Evolutionary conservation across 2,113 vertebrate species (phyloP).

Genomic region (Oreochromis tanganicae): DNA sequence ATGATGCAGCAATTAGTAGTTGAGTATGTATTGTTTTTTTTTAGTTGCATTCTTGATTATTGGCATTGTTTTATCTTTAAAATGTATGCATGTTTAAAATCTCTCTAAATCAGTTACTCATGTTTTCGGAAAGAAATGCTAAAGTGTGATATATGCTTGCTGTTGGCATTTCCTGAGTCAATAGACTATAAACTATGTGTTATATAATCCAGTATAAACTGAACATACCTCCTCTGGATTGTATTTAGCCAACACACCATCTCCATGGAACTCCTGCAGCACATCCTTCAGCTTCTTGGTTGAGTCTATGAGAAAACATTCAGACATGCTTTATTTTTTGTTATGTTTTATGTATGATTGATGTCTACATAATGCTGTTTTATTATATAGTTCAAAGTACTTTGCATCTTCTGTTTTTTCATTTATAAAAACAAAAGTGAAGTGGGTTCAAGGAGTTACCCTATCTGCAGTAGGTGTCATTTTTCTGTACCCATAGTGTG

Average conservation of each 20-base stretch:
- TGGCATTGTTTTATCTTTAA: not conserved
- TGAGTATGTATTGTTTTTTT: not conserved
- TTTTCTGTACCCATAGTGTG: not conserved
- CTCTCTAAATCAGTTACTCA: not conserved
- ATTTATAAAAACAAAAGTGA: not conserved
- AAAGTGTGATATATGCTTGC: not conserved
- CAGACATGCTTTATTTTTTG: not conserved
- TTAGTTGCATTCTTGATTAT: not conserved
- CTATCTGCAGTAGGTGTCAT: not conserved
- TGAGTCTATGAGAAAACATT: conserved; percentile 77
- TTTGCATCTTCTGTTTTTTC: not conserved
- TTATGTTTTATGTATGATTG: not conserved
- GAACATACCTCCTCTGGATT: conserved; percentile 87
- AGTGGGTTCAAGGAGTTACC: not conserved
- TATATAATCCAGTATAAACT: not conserved
- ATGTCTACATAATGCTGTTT: not conserved
- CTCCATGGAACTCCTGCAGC: conserved; percentile 92
- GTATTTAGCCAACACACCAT: conserved; percentile 89
- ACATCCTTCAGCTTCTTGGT: conserved; percentile 95
- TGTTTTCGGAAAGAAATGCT: not conserved
- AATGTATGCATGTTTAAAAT: not conserved
- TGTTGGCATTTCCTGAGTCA: not conserved
- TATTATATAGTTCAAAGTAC: not conserved
- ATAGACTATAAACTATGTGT: not conserved
- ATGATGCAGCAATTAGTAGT: not conserved